Evolutionary conservation across 2,113 vertebrate genomes (phyloP).

Genomic region (Anser brachyrhynchus): DNA sequence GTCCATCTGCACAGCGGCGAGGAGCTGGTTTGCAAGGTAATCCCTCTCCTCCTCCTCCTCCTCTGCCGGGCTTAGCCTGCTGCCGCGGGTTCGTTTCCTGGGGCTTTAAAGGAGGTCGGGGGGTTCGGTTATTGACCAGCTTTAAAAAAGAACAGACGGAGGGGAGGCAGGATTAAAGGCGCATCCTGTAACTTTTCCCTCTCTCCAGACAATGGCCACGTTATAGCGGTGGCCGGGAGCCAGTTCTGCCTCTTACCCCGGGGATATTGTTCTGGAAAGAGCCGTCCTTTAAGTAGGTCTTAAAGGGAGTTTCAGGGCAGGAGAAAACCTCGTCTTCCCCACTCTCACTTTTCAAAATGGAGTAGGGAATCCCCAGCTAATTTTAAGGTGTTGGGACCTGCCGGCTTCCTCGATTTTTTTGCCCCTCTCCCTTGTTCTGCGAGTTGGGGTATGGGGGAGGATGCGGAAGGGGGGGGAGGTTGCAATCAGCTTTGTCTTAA

Average conservation of each 20-base stretch:
- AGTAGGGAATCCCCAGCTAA: constrained; percentile 60
- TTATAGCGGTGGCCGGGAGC: constrained; percentile 58
- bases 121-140: background rate
- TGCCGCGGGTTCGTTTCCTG: background rate
- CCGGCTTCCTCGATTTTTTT: background rate
- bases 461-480: background rate
- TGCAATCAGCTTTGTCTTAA: constrained; percentile 57
- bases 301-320: constrained; percentile 34
- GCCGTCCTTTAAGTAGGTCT: background rate
- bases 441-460: background rate
- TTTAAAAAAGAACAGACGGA: constrained; percentile 27
- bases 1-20: constrained; percentile 97
- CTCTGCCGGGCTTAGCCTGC: background rate
- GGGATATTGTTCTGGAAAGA: constrained; percentile 31
- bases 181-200: constrained; percentile 61
- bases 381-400: constrained; percentile 35
- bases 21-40: constrained; percentile 98
- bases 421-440: background rate
- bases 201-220: constrained; percentile 70
- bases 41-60: background rate
- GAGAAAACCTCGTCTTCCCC: constrained; percentile 4
- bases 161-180: background rate
- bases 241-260: background rate
- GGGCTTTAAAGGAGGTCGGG: background rate
- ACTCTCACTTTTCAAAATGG: constrained; percentile 25